Evolutionary conservation across 2,888 invertebrate genomes (phyloP), one percentile per base, ranked within the genome.

Genomic region (Quadroppia sp.): DNA sequence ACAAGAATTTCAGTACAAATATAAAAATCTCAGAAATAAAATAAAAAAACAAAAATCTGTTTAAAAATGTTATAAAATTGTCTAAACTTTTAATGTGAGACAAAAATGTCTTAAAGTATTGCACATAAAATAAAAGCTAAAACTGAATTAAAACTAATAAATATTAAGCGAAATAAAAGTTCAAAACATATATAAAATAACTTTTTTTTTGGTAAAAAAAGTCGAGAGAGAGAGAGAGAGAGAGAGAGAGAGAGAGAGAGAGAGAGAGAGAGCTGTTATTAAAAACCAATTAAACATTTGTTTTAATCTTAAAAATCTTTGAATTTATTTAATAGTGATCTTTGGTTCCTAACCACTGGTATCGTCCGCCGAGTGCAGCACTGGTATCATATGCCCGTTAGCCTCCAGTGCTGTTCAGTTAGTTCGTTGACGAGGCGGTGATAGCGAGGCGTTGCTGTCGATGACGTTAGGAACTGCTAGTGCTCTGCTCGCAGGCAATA

Each of bases 401-500:
- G 6, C 1, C n/a, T 20, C 50, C 20, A 50, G 50, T 20, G 45
- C 20, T 20, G 20, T 13, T 50, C 45, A 17, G 13, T 53, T 11
- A 23, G 20, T 3, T 25, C 11, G 53, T 9, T 25, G 53, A 53
- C 53, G 53, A 53, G 53, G 53, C 53, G 53, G 53, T 53, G 53
- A 53, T 53, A 53, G 53, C 53, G 53, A 53, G 53, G 53, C 23
- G 53, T 53, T 53, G 53, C 53, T 53, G 53, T 53, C 25, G 13
- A 25, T 53, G 53, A 53, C 53, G 53, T 53, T 53, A 9, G 6
- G 11, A 11, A 13, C 53, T 53, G 53, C 23, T n/a, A 7, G 25
- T 20, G 23, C 53, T 20, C 23, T 20, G 53, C 53, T 2, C 9
- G 20, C 53, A 53, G 48, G n/a, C 48, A 48, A 25, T 53, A 13